phyloP scores from a whole-genome alignment of 2,888 invertebrate genomes.

The Piscicola geometra region DNA sequence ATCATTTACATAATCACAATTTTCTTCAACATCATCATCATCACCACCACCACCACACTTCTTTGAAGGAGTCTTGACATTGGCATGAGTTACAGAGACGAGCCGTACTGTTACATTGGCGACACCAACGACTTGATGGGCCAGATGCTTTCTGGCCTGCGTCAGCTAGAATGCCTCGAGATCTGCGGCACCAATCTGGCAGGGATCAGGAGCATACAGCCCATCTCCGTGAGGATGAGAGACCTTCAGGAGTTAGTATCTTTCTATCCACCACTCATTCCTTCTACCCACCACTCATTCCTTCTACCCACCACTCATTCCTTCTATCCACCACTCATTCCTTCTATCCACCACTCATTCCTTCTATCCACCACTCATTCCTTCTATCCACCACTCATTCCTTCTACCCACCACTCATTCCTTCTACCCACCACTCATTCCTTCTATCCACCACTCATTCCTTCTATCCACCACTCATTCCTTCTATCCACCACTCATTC shows the following conservation, averaged over 20 bases:
- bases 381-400: too few relatives aligned
- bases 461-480: too few relatives aligned
- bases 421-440: too few relatives aligned
- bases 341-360: too few relatives aligned
- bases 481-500: too few relatives aligned
- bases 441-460: too few relatives aligned
- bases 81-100: conserved; percentile 60
- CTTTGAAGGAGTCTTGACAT: conserved; percentile 72
- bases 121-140: conserved; percentile 69
- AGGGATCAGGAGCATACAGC: conserved; percentile 5
- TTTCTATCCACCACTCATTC: too few relatives aligned
- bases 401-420: too few relatives aligned
- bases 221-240: background rate
- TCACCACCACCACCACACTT: background rate
- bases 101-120: conserved; percentile 66
- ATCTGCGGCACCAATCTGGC: conserved; percentile 94
- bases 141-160: conserved; percentile 69
- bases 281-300: too few relatives aligned
- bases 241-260: background rate
- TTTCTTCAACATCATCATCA: background rate
- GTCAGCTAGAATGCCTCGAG: conserved; percentile 75
- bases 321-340: too few relatives aligned
- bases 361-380: too few relatives aligned
- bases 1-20: background rate
- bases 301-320: too few relatives aligned